Base-by-base conservation (phyloP, 2,888 invertebrate species). In the Eilema caniola region DNA sequence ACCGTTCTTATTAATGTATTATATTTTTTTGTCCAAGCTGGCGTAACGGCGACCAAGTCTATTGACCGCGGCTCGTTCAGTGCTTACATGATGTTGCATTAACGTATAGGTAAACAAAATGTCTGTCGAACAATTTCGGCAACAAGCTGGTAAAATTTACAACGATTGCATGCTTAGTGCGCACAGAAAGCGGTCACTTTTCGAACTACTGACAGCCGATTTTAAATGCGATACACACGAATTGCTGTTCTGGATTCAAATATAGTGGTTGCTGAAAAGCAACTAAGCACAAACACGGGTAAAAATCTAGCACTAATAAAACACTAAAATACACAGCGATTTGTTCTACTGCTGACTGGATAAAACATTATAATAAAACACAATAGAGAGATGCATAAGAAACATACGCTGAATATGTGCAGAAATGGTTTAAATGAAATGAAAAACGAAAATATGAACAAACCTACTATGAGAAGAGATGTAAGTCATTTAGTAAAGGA, bases 71-170 rank as follows among this genome's bases (percentile, higher is more conserved):
- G 70, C 31, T 70, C 47, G 75, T 80, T 73, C 78, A 67, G 68
- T 80, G 75, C 72, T 75, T 80, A 82, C 77, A 77, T 74, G 66
- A 72, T 69, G 70, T 74, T 80, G 63, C 63, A 71, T 71, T 77
- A 53, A 72, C 74, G 62, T 71, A 63, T 72, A 79, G 63, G 80
- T 81, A 77, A 80, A 83, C 66, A 72, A 62, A 77, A 80, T 82
- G 60, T 41, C 66, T 41, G 47, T 28, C 31, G 28, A 24, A 66
- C 25, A 62, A 56, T 62, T 62, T 70, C 56, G 62, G 62, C 56
- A 60, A 61, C n/a, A 61, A 47, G 20, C 65, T 56, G 16, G 25
- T 47, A 61, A 25, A 60, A 59, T 66, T 59, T 66, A 25, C 24
- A 69, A 28, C 53, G 64, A 28, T 64, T 69, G n/a, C 31, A 41